phyloP scores from a whole-genome alignment of 2,888 invertebrate genomes.

The Cosmorhoe ocellata region DNA sequence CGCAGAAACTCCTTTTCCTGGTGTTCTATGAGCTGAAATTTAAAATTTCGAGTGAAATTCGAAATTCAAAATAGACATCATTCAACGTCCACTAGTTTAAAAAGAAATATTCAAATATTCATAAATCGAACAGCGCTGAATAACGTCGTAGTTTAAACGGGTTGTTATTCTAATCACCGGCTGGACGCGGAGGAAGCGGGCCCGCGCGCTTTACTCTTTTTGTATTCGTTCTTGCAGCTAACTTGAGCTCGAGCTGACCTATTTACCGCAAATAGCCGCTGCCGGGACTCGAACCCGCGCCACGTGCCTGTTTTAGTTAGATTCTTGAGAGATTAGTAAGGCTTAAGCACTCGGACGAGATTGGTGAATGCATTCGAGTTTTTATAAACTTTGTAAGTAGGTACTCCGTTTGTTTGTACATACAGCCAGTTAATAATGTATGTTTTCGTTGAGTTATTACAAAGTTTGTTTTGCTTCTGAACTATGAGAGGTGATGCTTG shows the following conservation, averaged over 20 bases:
- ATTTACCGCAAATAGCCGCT: slow-evolving; percentile 78
- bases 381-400: background rate
- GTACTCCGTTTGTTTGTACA: slow-evolving; percentile 1
- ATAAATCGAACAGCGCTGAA: too few relatives aligned
- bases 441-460: background rate
- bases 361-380: slow-evolving; percentile 8
- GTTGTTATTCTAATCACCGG: slow-evolving; percentile 1
- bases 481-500: too few relatives aligned
- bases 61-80: too few relatives aligned
- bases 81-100: too few relatives aligned
- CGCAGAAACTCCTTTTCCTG: too few relatives aligned
- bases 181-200: slow-evolving; percentile 34
- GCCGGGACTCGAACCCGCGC: slow-evolving; percentile 62
- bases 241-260: slow-evolving; percentile 77
- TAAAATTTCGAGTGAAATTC: too few relatives aligned
- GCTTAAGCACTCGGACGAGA: slow-evolving; percentile 16
- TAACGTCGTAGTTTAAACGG: background rate
- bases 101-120: too few relatives aligned
- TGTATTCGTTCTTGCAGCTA: slow-evolving; percentile 80
- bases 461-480: too few relatives aligned
- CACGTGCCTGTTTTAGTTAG: slow-evolving; percentile 55
- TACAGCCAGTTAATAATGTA: background rate
- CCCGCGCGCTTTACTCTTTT: slow-evolving; percentile 75
- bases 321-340: slow-evolving; percentile 34
- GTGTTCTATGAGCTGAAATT: too few relatives aligned